Base-by-base conservation (phyloP, 2,113 vertebrate genomes). In the Cromileptes altivelis region DNA sequence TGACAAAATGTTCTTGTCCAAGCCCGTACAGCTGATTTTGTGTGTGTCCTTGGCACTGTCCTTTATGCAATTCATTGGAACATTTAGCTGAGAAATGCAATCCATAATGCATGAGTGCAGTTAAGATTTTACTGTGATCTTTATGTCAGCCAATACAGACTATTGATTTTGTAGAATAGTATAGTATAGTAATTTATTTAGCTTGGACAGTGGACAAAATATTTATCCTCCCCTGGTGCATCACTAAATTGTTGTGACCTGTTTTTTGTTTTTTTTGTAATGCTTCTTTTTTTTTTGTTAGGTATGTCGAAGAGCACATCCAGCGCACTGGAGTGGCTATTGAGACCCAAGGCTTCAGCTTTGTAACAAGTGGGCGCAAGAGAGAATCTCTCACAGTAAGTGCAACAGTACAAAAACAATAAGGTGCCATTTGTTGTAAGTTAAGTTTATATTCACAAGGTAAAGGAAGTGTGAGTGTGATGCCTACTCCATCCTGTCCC, bases 231-330 rank as follows among this genome's bases (percentile, higher is more conserved):
- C 71, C 23, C 5, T 6, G 2, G 0, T 52, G 12, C 23, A 1
- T 33, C 30, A 19, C 11, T 37, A 1, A 25, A 25, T 37, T 11
- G 6, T 33, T 37, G 33, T 37, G 33, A 37, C 33, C 33, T 33
- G 19, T 13, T 55, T 7, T 33, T 33, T 4, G 33, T 27, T 42
- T 30, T 62, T 11, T 47, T 57, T n/a, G n/a, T n/a, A n/a, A n/a
- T n/a, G n/a, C n/a, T n/a, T n/a, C n/a, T 55, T 55, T n/a, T n/a
- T 58, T 21, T 61, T 53, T 52, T 56, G 37, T 60, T 82, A 97
- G 96, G 96, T 97, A 97, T 50, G 92, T 97, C 9, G 96, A 97
- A 69, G 96, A 97, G 85, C 96, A 97, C 81, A 96, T 97, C n/a
- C 96, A 97, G 82, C 95, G 95, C 53, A 96, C 96, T 4, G 96